phyloP scores from a whole-genome alignment of 2,797 vertebrate species.

The Natrix natrix region DNA sequence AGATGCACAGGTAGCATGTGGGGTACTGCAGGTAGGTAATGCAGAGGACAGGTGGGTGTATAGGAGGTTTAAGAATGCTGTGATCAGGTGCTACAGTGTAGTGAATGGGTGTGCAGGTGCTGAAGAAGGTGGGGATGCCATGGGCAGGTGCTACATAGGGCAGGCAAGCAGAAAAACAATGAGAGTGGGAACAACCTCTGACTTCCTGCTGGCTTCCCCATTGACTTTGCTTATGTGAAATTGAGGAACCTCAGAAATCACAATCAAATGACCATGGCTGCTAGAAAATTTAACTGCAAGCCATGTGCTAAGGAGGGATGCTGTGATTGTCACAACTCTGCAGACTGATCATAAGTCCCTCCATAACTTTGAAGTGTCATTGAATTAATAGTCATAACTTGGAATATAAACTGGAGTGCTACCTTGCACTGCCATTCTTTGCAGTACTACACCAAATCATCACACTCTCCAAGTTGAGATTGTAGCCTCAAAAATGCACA shows the following conservation, averaged over 20 bases:
- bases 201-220: neutral
- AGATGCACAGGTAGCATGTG: neutral
- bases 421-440: neutral
- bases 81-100: fast-evolving
- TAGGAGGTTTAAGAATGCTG: neutral
- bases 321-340: neutral
- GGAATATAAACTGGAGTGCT: neutral
- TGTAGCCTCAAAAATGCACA: neutral
- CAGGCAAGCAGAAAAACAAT: neutral
- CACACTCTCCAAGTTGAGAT: neutral
- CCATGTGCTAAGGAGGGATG: neutral
- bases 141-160: neutral
- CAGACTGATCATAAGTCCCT: neutral
- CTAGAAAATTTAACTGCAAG: neutral
- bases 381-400: neutral
- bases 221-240: neutral
- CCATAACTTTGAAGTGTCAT: neutral
- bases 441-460: neutral
- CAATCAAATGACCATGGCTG: neutral
- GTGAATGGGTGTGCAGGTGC: neutral
- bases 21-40: neutral
- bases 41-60: neutral
- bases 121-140: neutral
- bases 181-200: neutral
- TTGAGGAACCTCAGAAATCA: neutral